These are phyloP conservation scores for Nannobrachium achirus DNA, from an alignment of 2,113 vertebrate genomes.

Conservation along the genomic window DNA sequence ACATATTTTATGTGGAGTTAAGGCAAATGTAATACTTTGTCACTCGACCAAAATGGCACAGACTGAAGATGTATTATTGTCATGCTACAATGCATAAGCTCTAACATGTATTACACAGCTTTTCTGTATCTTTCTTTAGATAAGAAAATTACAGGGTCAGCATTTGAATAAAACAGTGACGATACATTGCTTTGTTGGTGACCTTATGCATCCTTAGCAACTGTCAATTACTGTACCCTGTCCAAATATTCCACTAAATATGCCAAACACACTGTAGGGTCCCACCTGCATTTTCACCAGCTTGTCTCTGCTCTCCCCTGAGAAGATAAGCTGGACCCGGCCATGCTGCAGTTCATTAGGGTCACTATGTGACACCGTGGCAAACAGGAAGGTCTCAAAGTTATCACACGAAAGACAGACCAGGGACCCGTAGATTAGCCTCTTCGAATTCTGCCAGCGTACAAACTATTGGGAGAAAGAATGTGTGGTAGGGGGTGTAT, in stretches of 20 bases:
- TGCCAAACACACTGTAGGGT: too few species aligned
- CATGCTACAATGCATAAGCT: background rate
- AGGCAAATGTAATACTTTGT: too few species aligned
- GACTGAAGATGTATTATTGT: too few species aligned
- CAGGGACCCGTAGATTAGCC: conserved; percentile 90
- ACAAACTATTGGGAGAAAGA: conserved; percentile 76
- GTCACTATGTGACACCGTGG: conserved; percentile 87
- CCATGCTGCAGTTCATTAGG: conserved; percentile 77
- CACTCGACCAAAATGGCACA: too few species aligned
- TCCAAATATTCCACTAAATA: too few species aligned
- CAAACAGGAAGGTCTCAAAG: conserved; percentile 92
- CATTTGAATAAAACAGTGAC: too few species aligned
- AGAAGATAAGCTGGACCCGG: conserved; percentile 85
- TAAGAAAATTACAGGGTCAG: too few species aligned
- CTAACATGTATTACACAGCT: background rate
- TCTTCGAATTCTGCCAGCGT: conserved; percentile 92
- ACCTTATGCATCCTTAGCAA: background rate
- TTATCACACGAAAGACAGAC: conserved; percentile 91
- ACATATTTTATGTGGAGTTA: too few species aligned
- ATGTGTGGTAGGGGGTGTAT: background rate
- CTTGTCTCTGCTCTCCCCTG: conserved; percentile 80
- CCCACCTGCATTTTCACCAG: conserved; percentile 72
- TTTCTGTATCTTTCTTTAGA: background rate
- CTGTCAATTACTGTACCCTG: too few species aligned
- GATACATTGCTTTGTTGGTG: background rate